Base-by-base conservation (phyloP, 2,113 vertebrate genomes). In the Balaenoptera acutorostrata region DNA sequence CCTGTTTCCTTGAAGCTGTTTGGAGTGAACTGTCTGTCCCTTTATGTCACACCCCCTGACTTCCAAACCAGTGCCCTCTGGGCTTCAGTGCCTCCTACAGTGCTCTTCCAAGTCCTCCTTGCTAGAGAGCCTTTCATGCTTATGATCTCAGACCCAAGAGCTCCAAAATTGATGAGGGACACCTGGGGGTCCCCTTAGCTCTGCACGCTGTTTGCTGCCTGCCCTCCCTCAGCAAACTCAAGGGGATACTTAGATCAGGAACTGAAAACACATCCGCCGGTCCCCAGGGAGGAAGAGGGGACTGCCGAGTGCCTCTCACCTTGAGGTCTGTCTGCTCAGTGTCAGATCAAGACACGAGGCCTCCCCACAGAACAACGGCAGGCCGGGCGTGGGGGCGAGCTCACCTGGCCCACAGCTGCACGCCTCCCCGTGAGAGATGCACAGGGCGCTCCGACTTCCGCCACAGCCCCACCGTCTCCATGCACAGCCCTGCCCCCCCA, bases 401-500 rank as follows among this genome's bases (percentile, higher is more conserved):
- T 18, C 8, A 0, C 72, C 7, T 5, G 31, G 31, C 17, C 36
- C n/a, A 27, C 68, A 33, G 20, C 80, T 68, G 80, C 46, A 4
- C 2, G 0, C 13, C 25, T 82, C 57, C 66, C 72, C 3, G 23
- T 8, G 2, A 17, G 39, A n/a, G 72, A 39, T 6, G 17, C 31
- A 2, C 4, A 2, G 20, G 55, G 27, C 2, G 11, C 52, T 46
- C 68, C 1, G 0, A 44, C n/a, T 36, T 20, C 27, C 31, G 52
- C n/a, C 0, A 1, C 6, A 2, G 49, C 8, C 64, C 21, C 29
- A 0, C 2, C 0, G 0, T 7, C 41, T 75, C 14, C 17, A 31
- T 6, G 3, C 77, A 6, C 3, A 13, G 66, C 66, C 27, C 21
- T 46, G 23, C 14, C 27, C 29, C 57, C 44, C 1, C 39, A 0